Conservation (phyloP, 2,888 invertebrate species). For the Lithophane ornitopus region DNA sequence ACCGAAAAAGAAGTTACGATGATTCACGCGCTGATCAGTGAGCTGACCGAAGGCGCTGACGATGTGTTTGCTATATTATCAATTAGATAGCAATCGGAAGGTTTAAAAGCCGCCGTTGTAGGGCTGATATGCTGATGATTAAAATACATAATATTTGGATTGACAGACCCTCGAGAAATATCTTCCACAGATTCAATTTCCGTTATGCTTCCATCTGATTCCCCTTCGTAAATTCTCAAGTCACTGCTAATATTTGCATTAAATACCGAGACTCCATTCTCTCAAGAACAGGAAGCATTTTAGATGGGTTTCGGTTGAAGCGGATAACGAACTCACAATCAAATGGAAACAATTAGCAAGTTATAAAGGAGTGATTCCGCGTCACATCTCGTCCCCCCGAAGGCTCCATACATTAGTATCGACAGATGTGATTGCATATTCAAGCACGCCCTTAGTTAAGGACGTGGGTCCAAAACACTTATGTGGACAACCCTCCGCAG, state of each 20-base stretch:
- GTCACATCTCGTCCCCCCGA: slow-evolving; percentile 35
- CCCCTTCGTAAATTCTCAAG: slow-evolving; percentile 26
- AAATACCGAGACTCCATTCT: slow-evolving; percentile 12
- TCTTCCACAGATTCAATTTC: slow-evolving; percentile 52
- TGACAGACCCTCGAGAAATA: slow-evolving; percentile 16
- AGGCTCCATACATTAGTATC: slow-evolving; percentile 66
- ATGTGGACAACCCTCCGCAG: slow-evolving; percentile 69
- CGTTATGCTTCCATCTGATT: slow-evolving; percentile 7
- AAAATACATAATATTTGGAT: slow-evolving; percentile 24
- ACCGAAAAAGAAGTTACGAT: not conserved
- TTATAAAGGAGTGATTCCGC: slow-evolving; percentile 27
- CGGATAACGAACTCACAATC: slow-evolving; percentile 36
- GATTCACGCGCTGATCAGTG: not conserved
- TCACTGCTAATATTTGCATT: slow-evolving; percentile 51
- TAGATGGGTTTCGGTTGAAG: slow-evolving; percentile 10
- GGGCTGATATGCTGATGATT: slow-evolving; percentile 3
- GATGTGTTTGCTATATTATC: not conserved
- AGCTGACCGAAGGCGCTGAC: not conserved
- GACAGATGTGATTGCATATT: slow-evolving; percentile 72
- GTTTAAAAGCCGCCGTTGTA: not conserved
- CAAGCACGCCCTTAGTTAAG: slow-evolving; percentile 70
- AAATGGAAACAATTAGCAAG: slow-evolving; percentile 54
- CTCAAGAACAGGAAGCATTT: slow-evolving; percentile 32
- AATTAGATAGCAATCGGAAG: not conserved
- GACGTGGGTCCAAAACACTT: slow-evolving; percentile 71